Conservation (phyloP, 2,113 vertebrate genomes). For the Brienomyrus longianalis region DNA sequence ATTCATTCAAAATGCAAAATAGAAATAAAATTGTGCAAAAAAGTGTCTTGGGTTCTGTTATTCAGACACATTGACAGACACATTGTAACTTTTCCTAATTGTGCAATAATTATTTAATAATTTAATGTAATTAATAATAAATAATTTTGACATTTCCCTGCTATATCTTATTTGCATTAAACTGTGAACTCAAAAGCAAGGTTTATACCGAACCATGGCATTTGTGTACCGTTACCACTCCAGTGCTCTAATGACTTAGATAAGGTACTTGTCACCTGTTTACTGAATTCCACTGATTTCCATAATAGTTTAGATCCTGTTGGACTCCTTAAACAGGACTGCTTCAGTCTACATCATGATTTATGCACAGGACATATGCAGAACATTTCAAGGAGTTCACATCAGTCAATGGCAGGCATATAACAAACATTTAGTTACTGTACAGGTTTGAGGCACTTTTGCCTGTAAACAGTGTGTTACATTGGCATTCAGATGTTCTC, state of each 20-base stretch:
- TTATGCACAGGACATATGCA: neutral
- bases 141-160: neutral
- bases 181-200: neutral
- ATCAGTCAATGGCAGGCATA: neutral
- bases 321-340: neutral
- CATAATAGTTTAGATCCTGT: neutral
- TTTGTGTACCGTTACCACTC: neutral
- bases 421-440: neutral
- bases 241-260: neutral
- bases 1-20: neutral
- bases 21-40: neutral
- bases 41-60: neutral
- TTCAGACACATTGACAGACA: neutral
- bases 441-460: neutral
- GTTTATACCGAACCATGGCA: neutral
- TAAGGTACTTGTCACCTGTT: neutral
- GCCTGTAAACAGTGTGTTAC: neutral
- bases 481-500: neutral
- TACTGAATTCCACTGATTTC: neutral
- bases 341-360: neutral
- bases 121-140: neutral
- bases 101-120: neutral
- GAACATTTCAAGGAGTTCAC: neutral
- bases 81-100: neutral
- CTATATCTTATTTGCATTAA: neutral